These are phyloP conservation scores for Microtus ochrogaster DNA, from an alignment of 2,113 vertebrate species.

Conservation along the genomic window DNA sequence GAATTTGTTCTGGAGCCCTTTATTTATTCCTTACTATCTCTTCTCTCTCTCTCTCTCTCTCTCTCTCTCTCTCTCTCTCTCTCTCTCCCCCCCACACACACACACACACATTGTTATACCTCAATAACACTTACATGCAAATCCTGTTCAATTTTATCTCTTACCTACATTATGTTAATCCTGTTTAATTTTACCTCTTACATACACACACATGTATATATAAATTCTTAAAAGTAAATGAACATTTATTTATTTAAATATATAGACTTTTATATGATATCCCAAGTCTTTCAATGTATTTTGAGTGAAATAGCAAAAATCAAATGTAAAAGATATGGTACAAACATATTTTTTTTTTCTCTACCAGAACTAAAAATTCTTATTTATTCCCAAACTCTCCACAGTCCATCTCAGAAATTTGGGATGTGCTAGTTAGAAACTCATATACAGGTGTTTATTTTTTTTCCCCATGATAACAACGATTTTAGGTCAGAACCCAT, in stretches of 20 bases:
- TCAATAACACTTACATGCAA: too few species aligned
- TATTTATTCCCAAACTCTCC: background rate
- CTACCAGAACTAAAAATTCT: background rate
- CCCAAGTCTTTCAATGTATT: background rate
- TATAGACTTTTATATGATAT: background rate
- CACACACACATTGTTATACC: too few species aligned
- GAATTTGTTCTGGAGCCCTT: background rate
- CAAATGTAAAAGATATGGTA: constrained; percentile 17
- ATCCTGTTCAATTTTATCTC: too few species aligned
- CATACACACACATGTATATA: too few species aligned
- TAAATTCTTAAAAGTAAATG: background rate
- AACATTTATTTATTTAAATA: constrained; percentile 43
- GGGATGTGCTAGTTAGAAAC: constrained; percentile 1
- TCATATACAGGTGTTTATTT: constrained; percentile 12
- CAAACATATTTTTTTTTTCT: background rate
- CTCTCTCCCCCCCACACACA: too few species aligned
- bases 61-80: background rate
- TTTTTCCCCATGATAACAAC: background rate
- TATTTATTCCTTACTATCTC: background rate
- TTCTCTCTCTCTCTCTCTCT: too few species aligned
- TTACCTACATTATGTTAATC: too few species aligned
- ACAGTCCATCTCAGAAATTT: background rate
- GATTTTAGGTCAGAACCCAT: background rate
- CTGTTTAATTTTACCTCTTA: too few species aligned
- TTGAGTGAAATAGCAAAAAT: constrained; percentile 18